Base-by-base conservation (phyloP, 2,888 invertebrate species). In the Trachelus tabidus region DNA sequence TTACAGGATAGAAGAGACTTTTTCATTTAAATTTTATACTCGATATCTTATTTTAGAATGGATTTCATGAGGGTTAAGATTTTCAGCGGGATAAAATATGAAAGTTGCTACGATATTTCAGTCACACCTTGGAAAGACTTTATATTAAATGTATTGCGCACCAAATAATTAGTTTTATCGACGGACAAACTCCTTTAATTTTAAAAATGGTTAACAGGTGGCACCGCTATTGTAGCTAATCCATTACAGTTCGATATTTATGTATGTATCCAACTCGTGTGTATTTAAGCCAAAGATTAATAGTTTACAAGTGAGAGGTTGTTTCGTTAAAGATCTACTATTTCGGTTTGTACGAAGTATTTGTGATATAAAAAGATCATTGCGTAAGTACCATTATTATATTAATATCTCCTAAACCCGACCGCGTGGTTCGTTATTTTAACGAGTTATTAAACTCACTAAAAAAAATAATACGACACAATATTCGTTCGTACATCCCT, bases 341-440 rank as follows among this genome's bases (percentile, higher is more conserved):
- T 56, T 56, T 56, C 15, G 23, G 23, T 23, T 4, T 23, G 23
- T 56, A 23, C 23, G 6, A 56, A 23, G 9, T 56, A 56, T 23
- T 23, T 56, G 56, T 9, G 56, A 23, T 23, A 56, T 34, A 56
- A 73, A 71, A 73, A 73, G 15, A 4, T 69, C 73, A 23, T 71
- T 75, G 35, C 73, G 73, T 30, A 12, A 73, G 37, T 76, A 33
- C 68, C 30, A 12, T 34, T 34, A 37, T 76, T 77, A n/a, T 12
- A 75, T 37, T 34, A 68, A 75, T 2, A 76, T 30, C 3, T 37
- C 40, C 6, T 37, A 34, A n/a, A 40, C 1, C 34, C 30, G 15
- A 34, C 31, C 34, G 23, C 23, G 23, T 35, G 23, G 37, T 23
- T 73, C 12, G 11, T 35, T n/a, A 78, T 76, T 76, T 76, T n/a